phyloP scores from a whole-genome alignment of 37 sponge, comb jelly and placozoan species.

The Eunapius fragilis region DNA sequence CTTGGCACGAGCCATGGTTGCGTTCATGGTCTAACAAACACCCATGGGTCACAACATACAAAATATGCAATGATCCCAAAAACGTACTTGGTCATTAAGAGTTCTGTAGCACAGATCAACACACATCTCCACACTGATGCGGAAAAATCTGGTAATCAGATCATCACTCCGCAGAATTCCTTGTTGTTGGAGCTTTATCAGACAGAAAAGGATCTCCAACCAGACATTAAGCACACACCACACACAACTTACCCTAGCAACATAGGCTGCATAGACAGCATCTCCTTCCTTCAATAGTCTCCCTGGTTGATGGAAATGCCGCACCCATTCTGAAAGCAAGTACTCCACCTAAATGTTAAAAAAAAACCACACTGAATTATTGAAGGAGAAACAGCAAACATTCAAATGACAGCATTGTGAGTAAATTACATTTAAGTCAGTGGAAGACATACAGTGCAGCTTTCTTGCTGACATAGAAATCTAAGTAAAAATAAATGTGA shows the following conservation, averaged over 20 bases:
- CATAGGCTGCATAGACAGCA: conserved; percentile 87
- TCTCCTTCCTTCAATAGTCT: conserved; percentile 83
- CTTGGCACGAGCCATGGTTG: conserved; percentile 87
- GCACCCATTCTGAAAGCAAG: conserved; percentile 95
- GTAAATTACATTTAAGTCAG: background rate
- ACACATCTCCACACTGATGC: conserved; percentile 97
- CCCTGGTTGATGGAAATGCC: conserved; percentile 90
- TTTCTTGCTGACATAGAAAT: background rate
- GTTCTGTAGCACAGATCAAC: conserved; percentile 96
- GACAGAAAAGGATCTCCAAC: background rate
- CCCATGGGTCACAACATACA: background rate
- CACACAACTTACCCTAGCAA: conserved; percentile 64
- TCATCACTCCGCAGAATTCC: conserved; percentile 97
- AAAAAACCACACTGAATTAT: background rate
- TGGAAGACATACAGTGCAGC: background rate
- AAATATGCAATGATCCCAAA: background rate
- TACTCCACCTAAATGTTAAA: conserved; percentile 84
- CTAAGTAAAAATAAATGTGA: background rate
- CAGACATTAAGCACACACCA: background rate
- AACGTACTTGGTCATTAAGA: conserved; percentile 77
- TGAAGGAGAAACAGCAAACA: background rate
- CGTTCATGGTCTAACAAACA: conserved; percentile 50
- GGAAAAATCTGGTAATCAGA: conserved; percentile 90
- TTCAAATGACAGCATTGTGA: background rate
- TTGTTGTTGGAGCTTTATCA: conserved; percentile 86